Evolutionary conservation across 2,888 invertebrate genomes (phyloP).

Genomic region (Calliscelio sp.): DNA sequence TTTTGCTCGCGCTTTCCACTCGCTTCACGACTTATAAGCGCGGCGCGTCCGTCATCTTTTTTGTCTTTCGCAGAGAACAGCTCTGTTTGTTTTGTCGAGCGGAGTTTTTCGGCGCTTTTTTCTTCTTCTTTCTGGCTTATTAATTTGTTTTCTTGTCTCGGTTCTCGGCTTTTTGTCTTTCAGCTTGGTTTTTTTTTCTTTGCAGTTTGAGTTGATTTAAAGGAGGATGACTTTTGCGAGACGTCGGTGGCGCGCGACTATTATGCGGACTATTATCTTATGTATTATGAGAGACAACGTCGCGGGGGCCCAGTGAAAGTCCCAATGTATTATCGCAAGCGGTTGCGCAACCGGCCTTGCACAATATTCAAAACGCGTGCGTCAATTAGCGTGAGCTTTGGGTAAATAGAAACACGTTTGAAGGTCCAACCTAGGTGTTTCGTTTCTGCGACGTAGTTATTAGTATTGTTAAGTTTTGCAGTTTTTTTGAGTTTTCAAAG

Average conservation of each 20-base stretch:
- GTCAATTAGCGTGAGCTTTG: conserved; percentile 53
- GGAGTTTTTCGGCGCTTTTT: no score
- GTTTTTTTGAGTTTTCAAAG: no score
- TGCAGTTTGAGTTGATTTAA: neutral
- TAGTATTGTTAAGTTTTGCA: no score
- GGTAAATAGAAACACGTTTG: conserved; percentile 49
- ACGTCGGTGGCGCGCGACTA: conserved; percentile 32
- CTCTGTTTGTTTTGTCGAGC: no score
- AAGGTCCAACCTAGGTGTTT: neutral
- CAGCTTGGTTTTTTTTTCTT: neutral
- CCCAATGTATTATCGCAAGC: conserved; percentile 63
- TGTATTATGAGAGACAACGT: conserved; percentile 38
- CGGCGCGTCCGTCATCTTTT: conserved; percentile 42
- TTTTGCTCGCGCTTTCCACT: conserved; percentile 59
- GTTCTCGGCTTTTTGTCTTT: neutral
- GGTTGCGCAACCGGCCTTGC: conserved; percentile 59
- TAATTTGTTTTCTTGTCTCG: neutral
- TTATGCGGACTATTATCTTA: conserved; percentile 44
- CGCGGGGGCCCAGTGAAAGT: conserved; percentile 64
- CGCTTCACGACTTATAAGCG: conserved; percentile 51
- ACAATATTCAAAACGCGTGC: conserved; percentile 66
- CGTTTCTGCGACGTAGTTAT: no score
- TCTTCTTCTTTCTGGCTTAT: neutral
- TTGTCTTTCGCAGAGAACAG: no score
- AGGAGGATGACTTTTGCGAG: neutral